Base-by-base conservation (phyloP, 1,140 invertebrate species). In the Sarcophaga bullata region DNA sequence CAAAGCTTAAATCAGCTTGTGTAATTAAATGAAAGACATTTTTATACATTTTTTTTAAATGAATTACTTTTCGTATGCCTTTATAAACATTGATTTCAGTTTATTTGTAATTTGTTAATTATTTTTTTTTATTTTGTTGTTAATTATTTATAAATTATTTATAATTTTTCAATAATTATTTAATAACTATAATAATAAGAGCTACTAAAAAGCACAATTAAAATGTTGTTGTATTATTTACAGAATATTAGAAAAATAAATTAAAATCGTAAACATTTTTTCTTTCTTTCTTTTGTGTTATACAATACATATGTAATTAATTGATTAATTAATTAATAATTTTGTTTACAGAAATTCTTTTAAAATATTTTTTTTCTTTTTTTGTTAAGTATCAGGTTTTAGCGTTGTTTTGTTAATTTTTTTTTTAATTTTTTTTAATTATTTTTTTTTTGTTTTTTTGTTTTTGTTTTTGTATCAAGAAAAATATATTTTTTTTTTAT, bases 161-260 rank as follows among this genome's bases (percentile, higher is more conserved):
- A 68, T 68, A 68, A 68, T 68, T 17, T n/a, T 68, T 68, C 15
- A 37, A 4, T 37, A 37, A 37, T 19, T 19, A 19, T 0, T 68
- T 19, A 19, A 68, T 68, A 68, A 68, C 62, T 68, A 37, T 37
- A 37, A 37, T 37, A 37, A 37, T 37, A 68, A 68, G n/a, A 68
- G 54, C 62, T 68, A 68, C 62, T 68, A 68, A 68, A 68, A 68
- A 68, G 62, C 62, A 68, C 62, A 68, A 68, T 68, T 68, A 68
- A 68, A 68, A 68, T 58, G 62, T 68, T 68, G 3, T 62, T 62
- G 11, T 5, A 7, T 62, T 68, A 68, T 68, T 68, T 68, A 68
- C 62, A 68, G 19, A 68, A 19, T 68, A 68, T 68, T n/a, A 68
- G 17, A 68, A 68, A 68, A 68, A 68, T 68, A 68, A 68, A 19